phyloP scores from a whole-genome alignment of 2,113 vertebrate species.

The Heliornis fulica region DNA sequence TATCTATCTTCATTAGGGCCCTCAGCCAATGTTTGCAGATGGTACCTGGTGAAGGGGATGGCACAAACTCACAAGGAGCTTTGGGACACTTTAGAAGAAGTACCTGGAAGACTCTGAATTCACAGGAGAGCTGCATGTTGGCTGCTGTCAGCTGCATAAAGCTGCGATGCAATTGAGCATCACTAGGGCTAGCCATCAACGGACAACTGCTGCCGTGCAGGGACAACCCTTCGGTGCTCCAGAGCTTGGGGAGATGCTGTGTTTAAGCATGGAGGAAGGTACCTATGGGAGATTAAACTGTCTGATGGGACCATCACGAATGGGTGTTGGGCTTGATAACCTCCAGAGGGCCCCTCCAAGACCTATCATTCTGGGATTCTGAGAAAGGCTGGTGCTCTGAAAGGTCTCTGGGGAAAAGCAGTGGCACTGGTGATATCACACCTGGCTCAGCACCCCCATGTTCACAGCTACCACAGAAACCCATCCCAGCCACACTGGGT shows the following conservation, averaged over 20 bases:
- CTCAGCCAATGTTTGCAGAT: background rate
- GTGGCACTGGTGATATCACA: background rate
- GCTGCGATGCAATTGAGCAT: fast-evolving
- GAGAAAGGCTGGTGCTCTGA: background rate
- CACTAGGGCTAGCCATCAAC: background rate
- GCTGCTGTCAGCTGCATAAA: background rate
- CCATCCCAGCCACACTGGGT: fast-evolving
- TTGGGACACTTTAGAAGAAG: background rate
- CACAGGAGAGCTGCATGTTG: background rate
- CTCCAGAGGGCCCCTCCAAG: too few relatives aligned
- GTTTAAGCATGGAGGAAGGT: background rate
- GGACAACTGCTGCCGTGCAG: background rate
- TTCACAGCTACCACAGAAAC: background rate
- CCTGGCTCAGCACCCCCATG: background rate
- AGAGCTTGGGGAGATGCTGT: background rate
- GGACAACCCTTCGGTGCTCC: background rate
- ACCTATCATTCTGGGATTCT: too few relatives aligned
- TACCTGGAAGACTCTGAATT: background rate
- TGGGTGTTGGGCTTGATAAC: background rate
- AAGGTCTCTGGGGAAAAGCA: background rate
- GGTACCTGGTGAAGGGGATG: background rate
- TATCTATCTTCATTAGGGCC: background rate
- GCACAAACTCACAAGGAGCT: background rate
- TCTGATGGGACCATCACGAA: background rate
- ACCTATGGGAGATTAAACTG: background rate